Evolutionary conservation across 2,797 vertebrate species (phyloP), one percentile per base, ranked within the genome.

Genomic region (Momotus momota): DNA sequence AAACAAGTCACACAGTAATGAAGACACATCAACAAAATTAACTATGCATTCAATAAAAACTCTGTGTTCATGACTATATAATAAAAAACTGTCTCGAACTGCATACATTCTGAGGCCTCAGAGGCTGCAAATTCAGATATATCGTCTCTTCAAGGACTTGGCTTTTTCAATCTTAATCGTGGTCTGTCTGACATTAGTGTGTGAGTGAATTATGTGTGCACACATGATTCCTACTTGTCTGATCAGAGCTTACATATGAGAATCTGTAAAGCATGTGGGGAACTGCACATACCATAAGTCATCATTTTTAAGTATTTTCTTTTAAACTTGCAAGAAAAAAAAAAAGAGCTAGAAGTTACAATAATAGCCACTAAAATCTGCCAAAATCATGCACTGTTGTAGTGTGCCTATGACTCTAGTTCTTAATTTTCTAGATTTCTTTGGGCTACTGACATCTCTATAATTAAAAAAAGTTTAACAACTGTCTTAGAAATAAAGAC

Each of bases 131-230:
- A n/a, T 41, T 75, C 25, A 33, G 35, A 26, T 17, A 23, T 9
- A 11, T 45, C 0, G 0, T 29, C 8, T 16, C n/a, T 49, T 21
- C 0, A 7, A 64, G 12, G 29, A 10, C 31, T 22, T 5, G 5
- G n/a, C 21, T 74, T 87, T 79, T 61, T 72, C 67, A 48, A 0
- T 62, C 8, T 55, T 45, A 49, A 7, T 14, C 31, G 40, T 15
- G 25, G 51, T 80, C 40, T 79, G 9, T 48, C 55, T 78, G 48
- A 51, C 69, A 43, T 85, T 7, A 27, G 12, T 45, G 21, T 70
- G 60, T 54, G 38, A 71, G 45, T 41, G 15, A 71, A 18, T 17
- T n/a, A 10, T 18, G 19, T 8, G 7, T 38, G 18, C n/a, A 49
- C 15, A 18, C 14, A 12, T 12, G 27, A 40, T 60, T 81, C 43